These are phyloP conservation scores for Venturia canescens DNA, from an alignment of 1,140 invertebrate species.

Conservation along the genomic window DNA sequence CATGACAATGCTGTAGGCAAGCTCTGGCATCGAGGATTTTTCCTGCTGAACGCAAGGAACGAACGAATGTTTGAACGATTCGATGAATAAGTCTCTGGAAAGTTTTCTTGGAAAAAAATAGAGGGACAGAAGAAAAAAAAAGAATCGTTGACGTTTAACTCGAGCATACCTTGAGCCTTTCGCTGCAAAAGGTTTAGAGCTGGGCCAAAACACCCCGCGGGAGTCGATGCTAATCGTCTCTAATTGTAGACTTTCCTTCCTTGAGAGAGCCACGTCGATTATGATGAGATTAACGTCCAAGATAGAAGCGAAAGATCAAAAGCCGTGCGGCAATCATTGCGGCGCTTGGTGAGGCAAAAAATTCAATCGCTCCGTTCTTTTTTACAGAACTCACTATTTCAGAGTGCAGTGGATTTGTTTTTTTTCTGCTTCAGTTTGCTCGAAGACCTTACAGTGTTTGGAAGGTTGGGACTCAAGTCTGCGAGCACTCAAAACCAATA, in stretches of 20 bases:
- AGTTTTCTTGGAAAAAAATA: not conserved
- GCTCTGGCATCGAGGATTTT: too few species aligned
- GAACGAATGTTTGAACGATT: too few species aligned
- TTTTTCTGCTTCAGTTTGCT: not conserved
- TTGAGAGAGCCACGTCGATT: not conserved
- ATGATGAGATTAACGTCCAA: slow-evolving; percentile 37
- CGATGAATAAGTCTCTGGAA: not conserved
- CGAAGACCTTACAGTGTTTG: not conserved
- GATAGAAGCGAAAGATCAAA: not conserved
- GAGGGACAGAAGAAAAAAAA: not conserved
- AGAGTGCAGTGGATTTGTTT: not conserved
- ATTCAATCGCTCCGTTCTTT: not conserved
- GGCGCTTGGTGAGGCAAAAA: not conserved
- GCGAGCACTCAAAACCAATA: not conserved
- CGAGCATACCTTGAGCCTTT: not conserved
- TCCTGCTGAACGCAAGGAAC: too few species aligned
- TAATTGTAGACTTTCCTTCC: slow-evolving; percentile 26
- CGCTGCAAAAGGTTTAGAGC: not conserved
- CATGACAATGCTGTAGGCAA: too few species aligned
- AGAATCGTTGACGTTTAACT: not conserved
- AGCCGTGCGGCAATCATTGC: not conserved
- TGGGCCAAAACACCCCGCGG: not conserved
- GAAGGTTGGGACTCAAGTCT: not conserved
- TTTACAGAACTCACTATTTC: too few species aligned
- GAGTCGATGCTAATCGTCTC: slow-evolving; percentile 30